These are phyloP conservation scores for Drosophila grimshawi DNA, from an alignment of 1,140 invertebrate genomes.

Conservation along the genomic window DNA sequence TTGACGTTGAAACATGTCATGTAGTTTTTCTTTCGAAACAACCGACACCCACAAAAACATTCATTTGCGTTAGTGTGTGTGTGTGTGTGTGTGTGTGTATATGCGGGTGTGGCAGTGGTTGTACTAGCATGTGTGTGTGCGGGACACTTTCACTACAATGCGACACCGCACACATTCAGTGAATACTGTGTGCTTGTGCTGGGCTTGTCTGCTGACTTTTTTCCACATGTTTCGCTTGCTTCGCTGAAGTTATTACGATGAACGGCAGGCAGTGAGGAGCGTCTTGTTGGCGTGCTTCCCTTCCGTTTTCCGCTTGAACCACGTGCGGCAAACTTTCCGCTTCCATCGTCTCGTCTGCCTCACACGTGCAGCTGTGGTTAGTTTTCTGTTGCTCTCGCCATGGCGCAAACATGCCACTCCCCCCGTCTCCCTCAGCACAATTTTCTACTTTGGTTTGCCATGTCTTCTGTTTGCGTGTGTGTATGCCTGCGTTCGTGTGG, in stretches of 20 bases:
- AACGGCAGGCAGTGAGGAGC: slow-evolving; percentile 20
- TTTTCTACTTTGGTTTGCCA: slow-evolving; percentile 29
- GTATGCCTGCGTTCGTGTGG: neutral
- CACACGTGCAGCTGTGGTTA: slow-evolving; percentile 64
- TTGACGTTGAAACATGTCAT: slow-evolving; percentile 62
- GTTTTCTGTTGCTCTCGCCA: slow-evolving; percentile 45
- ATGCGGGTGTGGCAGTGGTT: neutral
- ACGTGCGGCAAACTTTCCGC: slow-evolving; percentile 61
- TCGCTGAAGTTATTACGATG: slow-evolving; percentile 23
- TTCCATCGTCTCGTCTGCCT: slow-evolving; percentile 18
- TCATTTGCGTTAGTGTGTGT: slow-evolving; percentile 5
- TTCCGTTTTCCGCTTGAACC: slow-evolving; percentile 40
- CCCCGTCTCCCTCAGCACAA: slow-evolving; percentile 13
- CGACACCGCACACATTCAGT: slow-evolving; percentile 17
- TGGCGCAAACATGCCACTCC: slow-evolving; percentile 11
- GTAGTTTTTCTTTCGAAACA: slow-evolving; percentile 61
- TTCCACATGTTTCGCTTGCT: slow-evolving; percentile 30
- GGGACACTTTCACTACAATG: slow-evolving; percentile 56
- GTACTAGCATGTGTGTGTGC: neutral
- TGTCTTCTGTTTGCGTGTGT: slow-evolving; percentile 19
- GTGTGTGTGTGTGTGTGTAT: slow-evolving; percentile 1
- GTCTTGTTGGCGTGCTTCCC: slow-evolving; percentile 56
- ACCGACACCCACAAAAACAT: slow-evolving; percentile 34
- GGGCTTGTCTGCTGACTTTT: slow-evolving; percentile 44
- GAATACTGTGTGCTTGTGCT: neutral